A percentile compares a stretch with the other conserved stretches of the same genome.
phyloP scores from a whole-genome alignment of 1,140 invertebrate species.

The Apis mellifera region DNA sequence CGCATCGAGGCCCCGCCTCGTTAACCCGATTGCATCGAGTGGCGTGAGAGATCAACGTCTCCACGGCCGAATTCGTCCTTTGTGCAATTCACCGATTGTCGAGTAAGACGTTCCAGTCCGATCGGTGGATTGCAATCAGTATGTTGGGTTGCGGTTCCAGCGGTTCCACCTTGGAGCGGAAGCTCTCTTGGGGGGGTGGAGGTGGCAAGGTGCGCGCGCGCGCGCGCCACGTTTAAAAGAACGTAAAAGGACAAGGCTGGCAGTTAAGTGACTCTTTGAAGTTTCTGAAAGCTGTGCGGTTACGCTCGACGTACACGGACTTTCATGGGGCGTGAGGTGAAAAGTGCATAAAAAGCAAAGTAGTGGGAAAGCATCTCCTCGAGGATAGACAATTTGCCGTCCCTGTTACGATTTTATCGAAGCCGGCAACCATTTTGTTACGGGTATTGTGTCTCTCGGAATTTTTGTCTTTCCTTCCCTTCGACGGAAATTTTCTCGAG shows the following conservation, averaged over 20 bases:
- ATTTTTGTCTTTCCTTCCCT: background rate
- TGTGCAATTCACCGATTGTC: conserved; percentile 65
- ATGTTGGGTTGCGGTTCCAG: conserved; percentile 43
- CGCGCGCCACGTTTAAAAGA: conserved; percentile 45
- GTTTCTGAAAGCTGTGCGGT: conserved; percentile 74
- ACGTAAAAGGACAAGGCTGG: conserved; percentile 48
- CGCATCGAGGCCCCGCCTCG: conserved; percentile 36
- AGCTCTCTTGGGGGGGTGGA: too few relatives aligned
- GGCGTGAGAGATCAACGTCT: conserved; percentile 44
- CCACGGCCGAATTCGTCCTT: conserved; percentile 45
- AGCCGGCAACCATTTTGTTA: background rate
- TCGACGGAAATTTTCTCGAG: background rate
- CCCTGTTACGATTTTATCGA: conserved; percentile 7
- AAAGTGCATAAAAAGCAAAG: conserved; percentile 43
- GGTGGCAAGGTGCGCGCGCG: background rate
- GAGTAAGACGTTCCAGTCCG: conserved; percentile 57
- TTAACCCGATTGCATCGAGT: conserved; percentile 52
- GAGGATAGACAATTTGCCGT: conserved; percentile 1
- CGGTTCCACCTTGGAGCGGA: conserved; percentile 10
- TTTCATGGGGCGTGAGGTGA: conserved; percentile 52
- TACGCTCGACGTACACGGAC: conserved; percentile 52
- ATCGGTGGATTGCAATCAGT: conserved; percentile 53
- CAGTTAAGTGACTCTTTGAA: conserved; percentile 72
- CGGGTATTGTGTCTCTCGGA: background rate
- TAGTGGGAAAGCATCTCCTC: conserved; percentile 5